Evolutionary conservation across 2,797 vertebrate genomes (phyloP), one percentile per base, ranked within the genome.

Genomic region (Morelia viridis): DNA sequence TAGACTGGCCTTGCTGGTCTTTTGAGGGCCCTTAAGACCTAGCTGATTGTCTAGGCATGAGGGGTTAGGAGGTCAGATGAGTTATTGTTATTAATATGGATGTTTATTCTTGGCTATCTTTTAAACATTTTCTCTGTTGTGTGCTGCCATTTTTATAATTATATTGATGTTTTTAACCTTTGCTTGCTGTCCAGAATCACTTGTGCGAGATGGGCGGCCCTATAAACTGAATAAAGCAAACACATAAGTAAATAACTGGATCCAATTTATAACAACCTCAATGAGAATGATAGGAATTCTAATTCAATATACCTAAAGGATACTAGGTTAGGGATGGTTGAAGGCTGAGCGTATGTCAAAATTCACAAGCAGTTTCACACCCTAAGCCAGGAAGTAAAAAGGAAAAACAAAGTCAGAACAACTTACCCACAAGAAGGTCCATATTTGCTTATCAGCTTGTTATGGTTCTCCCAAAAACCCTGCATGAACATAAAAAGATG

Each of bases 341-440:
- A 3, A 56, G 68, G 56, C 56, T 76, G 35, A 46, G 15, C 31
- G 28, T 24, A 41, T 83, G 60, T 31, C 60, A 84, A 50, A 65
- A 80, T 65, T 89, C 53, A 61, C 12, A 35, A 60, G 28, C 19
- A 87, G 86, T 80, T 61, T 58, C 22, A 57, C n/a, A 50, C 24
- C 15, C 24, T 15, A 83, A 56, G 11, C 60, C 56, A 88, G 10
- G 19, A 22, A 22, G 19, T 46, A 24, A 61, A 91, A 35, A 9
- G 87, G 89, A 90, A n/a, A 28, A 93, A 15, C 35, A 88, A 93
- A 0, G 26, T 35, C 64, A 92, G 28, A 60, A 56, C n/a, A 62
- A 85, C 98, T 98, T 97, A 99, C 99, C 99, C 99, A 95, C 98
- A 99, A 93, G 99, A 96, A 96, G 98, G 97, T 85, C 99, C 99